Evolutionary conservation across 1,140 invertebrate species (phyloP).

Genomic region (Brachionus asplanchnoidis): DNA sequence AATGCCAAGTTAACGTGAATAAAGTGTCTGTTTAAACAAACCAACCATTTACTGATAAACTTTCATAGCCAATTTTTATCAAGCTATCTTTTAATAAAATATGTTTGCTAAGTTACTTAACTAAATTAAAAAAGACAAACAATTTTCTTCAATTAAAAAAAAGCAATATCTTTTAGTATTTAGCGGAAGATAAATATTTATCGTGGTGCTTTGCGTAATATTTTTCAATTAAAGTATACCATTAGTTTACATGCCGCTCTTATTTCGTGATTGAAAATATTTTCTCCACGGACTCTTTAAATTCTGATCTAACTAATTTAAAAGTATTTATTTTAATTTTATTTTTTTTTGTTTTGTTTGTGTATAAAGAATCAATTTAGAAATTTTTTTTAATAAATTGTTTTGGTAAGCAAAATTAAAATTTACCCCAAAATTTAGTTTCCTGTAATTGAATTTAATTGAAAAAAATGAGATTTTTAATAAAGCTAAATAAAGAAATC

Average conservation of each 20-base stretch:
- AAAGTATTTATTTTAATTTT: background rate
- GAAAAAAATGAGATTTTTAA: no score
- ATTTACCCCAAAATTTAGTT: no score
- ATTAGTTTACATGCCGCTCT: background rate
- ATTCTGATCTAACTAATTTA: background rate
- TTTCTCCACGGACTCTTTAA: background rate
- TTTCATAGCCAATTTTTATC: background rate
- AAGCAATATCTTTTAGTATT: background rate
- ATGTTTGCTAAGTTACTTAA: background rate
- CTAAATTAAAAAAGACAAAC: constrained; percentile 15
- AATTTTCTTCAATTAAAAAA: background rate
- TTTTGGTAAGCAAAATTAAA: no score
- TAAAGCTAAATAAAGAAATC: no score
- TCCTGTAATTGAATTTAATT: no score
- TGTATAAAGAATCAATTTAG: no score
- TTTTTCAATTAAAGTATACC: background rate
- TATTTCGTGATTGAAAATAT: constrained; percentile 5
- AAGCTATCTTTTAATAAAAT: constrained; percentile 7
- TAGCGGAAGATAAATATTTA: constrained; percentile 28
- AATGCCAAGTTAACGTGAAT: background rate
- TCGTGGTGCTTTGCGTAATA: background rate
- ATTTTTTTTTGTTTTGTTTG: background rate
- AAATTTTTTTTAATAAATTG: no score
- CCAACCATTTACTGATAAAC: background rate
- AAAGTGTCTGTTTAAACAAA: background rate